A percentile compares a stretch with the other conserved stretches of the same genome.
Conservation (phyloP, 2,888 invertebrate genomes). For the Keiferia lycopersicella region DNA sequence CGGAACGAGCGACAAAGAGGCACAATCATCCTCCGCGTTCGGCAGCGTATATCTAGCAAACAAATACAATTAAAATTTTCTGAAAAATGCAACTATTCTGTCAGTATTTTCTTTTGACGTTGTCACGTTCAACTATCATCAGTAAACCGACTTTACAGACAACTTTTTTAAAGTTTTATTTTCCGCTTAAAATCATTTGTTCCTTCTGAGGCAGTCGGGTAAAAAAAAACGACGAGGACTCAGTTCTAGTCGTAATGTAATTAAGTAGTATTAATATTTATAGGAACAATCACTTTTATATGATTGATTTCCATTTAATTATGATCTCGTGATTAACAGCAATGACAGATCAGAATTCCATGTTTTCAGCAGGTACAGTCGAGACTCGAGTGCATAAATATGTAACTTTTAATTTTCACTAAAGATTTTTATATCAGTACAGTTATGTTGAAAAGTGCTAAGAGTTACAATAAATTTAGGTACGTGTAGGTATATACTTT, state of each 20-base stretch:
- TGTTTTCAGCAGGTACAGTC: slow-evolving; percentile 1
- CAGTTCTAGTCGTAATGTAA: background rate
- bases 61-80: no score
- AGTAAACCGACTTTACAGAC: no score
- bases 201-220: no score
- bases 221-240: background rate
- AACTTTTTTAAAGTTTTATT: no score
- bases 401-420: background rate
- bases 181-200: no score
- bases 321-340: slow-evolving; percentile 3
- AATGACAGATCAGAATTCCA: slow-evolving; percentile 14
- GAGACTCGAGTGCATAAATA: background rate
- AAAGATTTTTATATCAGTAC: background rate
- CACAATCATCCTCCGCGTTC: no score
- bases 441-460: background rate
- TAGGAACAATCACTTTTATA: slow-evolving; percentile 12
- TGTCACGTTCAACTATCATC: no score
- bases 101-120: no score
- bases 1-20: no score
- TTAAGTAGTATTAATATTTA: slow-evolving; percentile 14
- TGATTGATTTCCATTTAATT: slow-evolving; percentile 17
- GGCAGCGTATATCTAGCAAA: no score
- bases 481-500: no score
- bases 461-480: background rate
- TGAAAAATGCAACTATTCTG: no score